Evolutionary conservation across 2,888 invertebrate genomes (phyloP), one percentile per base, ranked within the genome.

Genomic region (Phyto melanocephala): DNA sequence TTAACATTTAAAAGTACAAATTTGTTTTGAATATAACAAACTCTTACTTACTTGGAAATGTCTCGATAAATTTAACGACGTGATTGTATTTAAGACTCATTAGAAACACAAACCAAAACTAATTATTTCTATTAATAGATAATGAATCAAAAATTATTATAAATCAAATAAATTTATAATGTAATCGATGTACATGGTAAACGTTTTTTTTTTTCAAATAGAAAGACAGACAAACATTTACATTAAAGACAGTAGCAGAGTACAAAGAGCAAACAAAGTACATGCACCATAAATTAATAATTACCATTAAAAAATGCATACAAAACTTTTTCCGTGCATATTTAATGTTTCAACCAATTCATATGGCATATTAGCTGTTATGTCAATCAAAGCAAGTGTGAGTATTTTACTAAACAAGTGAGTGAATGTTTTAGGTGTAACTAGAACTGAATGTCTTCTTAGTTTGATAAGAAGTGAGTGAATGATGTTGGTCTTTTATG

Each of bases 11-110:
- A 50, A 52, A 70, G 68, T 52, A 42, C 62, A 70, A 42, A 35
- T 70, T 37, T 56, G 47, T 63, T 63, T 78, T 58, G 15, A 58
- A 76, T 67, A 68, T 47, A 42, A 50, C 3, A 28, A 28, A 28
- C 3, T 6, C 6, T 5, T 28, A 40, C 40, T 67, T 47, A 47
- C 24, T 58, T 58, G 75, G 67, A 47, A 63, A 75, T 45, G 58
- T 67, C 58, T 76, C 67, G 63, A 52, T 52, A 62, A 50, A 67
- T 60, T 52, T 72, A 35, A 37, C 35, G 50, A 65, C 72, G 72
- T 72, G 65, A 65, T 79, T 74, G 24, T 65, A 72, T 79, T 68
- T 52, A 37, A n/a, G n/a, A 15, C 20, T 35, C 42, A 33, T 7
- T 28, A 47, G 37, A 56, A 20, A 20, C 40, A 4, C 15, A 1